Conservation (phyloP, 2,888 invertebrate genomes). For the Acanthococcus lagerstroemiae region DNA sequence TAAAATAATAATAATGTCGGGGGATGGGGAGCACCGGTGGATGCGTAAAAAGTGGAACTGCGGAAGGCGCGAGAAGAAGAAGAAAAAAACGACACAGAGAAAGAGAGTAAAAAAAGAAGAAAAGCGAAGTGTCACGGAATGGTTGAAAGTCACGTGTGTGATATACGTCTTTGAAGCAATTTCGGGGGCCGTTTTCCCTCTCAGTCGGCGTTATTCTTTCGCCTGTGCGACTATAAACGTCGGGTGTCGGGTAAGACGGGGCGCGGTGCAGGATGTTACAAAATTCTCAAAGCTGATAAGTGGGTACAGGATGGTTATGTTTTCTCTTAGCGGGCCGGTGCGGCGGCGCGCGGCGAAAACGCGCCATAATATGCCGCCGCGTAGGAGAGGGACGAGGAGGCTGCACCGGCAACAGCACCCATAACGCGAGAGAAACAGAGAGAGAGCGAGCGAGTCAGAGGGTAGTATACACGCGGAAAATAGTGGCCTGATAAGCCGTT, state of each 20-base stretch:
- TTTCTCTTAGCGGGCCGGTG: conserved; percentile 18
- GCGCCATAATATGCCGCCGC: conserved; percentile 18
- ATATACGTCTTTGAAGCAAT: conserved; percentile 21
- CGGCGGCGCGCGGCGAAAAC: too few relatives aligned
- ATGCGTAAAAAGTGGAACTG: too few relatives aligned
- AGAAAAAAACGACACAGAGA: conserved; percentile 1
- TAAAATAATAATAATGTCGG: background rate
- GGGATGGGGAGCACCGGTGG: too few relatives aligned
- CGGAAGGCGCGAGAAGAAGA: background rate
- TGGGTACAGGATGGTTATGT: conserved; percentile 26
- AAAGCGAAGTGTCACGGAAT: background rate
- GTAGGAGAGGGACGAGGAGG: background rate
- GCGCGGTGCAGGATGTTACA: conserved; percentile 14
- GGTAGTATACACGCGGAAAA: conserved; percentile 27
- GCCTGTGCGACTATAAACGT: conserved; percentile 9
- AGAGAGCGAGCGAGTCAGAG: background rate
- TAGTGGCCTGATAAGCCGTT: conserved; percentile 32
- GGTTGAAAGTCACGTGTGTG: conserved; percentile 23
- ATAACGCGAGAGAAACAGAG: conserved; percentile 18
- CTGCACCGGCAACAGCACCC: conserved; percentile 24
- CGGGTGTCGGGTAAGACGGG: background rate
- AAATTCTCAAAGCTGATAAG: conserved; percentile 30
- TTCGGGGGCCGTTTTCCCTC: conserved; percentile 6
- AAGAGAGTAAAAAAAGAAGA: conserved; percentile 19
- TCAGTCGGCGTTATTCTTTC: background rate